Percentiles rank a stretch among this genome's conserved stretches.
Conservation (phyloP, 2,888 invertebrate species). For the Drosophila colorata region DNA sequence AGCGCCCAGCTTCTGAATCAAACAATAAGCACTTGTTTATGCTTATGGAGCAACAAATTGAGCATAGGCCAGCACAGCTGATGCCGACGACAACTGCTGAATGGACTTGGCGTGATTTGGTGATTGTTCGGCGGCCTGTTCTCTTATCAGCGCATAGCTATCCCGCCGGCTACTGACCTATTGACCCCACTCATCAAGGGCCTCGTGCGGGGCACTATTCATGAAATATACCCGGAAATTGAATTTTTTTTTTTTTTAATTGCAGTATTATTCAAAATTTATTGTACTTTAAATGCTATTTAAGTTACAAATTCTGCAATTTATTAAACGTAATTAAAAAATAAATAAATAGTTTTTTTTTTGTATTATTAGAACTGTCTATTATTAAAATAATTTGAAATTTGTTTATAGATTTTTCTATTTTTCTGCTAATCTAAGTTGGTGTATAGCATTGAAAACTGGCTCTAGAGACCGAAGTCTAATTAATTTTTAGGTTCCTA, state of each 20-base stretch:
- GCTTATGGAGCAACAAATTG: not conserved
- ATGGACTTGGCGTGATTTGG: slow-evolving; percentile 35
- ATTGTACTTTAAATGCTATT: too few species aligned
- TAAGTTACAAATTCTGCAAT: too few species aligned
- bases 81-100: slow-evolving; percentile 9
- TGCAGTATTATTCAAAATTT: too few species aligned
- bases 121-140: slow-evolving; percentile 1
- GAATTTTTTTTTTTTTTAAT: slow-evolving; percentile 10
- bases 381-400: not conserved
- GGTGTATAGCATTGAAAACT: too few species aligned
- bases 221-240: slow-evolving; percentile 38
- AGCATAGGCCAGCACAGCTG: not conserved
- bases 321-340: too few species aligned
- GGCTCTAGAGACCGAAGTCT: too few species aligned
- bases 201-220: not conserved
- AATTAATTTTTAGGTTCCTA: too few species aligned
- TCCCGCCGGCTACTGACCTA: slow-evolving; percentile 28
- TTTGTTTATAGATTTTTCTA: too few species aligned
- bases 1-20: slow-evolving; percentile 13
- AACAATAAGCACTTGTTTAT: slow-evolving; percentile 3
- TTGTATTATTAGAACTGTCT: not conserved
- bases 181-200: slow-evolving; percentile 1
- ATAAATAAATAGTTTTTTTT: too few species aligned
- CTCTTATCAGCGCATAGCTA: slow-evolving; percentile 21
- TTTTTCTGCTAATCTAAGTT: too few species aligned